Conservation (phyloP, 2,888 invertebrate genomes). For the Lepidonotus clava region DNA sequence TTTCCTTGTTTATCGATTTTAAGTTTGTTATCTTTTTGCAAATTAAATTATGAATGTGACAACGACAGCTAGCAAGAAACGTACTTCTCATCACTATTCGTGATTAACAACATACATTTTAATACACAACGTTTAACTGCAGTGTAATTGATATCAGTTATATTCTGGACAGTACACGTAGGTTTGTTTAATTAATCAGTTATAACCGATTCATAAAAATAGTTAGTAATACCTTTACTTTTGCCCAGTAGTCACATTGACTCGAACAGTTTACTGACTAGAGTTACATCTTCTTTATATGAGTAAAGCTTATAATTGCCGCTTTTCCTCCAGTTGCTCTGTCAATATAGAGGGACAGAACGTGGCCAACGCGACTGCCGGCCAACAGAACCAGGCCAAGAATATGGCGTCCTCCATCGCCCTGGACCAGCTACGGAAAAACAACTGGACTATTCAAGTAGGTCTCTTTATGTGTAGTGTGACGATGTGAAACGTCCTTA, state of each 20-base stretch:
- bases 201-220: background rate
- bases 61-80: background rate
- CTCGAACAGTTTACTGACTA: too few species aligned
- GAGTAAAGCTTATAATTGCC: background rate
- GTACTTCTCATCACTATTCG: background rate
- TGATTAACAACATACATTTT: background rate
- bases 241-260: too few species aligned
- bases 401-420: slow-evolving; percentile 10
- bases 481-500: background rate
- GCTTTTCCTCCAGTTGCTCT: background rate
- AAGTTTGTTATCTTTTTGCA: background rate
- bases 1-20: background rate
- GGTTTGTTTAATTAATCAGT: background rate
- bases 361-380: background rate
- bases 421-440: background rate
- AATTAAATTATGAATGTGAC: background rate
- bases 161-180: background rate
- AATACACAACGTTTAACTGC: background rate
- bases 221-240: too few species aligned
- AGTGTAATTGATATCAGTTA: background rate
- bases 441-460: slow-evolving; percentile 37
- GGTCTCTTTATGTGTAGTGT: background rate
- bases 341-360: slow-evolving; percentile 26
- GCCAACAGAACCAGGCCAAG: slow-evolving; percentile 15
- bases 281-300: background rate